Base-by-base conservation (phyloP, 1,140 invertebrate species). In the Neodiprion fabricii region DNA sequence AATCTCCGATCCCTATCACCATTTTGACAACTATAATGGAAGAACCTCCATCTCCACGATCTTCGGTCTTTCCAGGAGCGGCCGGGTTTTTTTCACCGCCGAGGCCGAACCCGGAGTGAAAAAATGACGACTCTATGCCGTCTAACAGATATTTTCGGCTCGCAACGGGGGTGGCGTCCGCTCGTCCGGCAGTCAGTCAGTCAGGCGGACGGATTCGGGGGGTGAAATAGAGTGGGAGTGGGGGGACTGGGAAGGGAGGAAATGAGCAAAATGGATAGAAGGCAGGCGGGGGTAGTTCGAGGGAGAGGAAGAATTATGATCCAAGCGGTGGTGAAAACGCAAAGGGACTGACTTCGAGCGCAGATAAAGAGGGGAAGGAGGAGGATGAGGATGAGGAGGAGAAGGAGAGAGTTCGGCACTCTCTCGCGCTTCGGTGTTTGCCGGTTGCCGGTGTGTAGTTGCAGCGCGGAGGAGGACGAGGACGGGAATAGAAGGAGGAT, bases 241-340 rank as follows among this genome's bases (percentile, higher is more conserved):
- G 71, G 67, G 17, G 48, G 14, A 53, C 8, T 28, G 71, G 61
- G 12, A 50, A 28, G 61, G 49, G 12, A 68, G 47, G 67, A 69
- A 71, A 73, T 67, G 23, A 71, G 71, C 53, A 61, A 61, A 61
- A 61, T 61, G 72, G 7, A 21, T 61, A 48, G 11, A 48, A 73
- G 48, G 21, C 67, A 68, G 48, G 48, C 49, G 65, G 77, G 83
- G 78, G 76, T 14, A 17, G 61, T 65, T 14, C 12, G 17, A 65
- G 61, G 61, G 61, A 17, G 61, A 65, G 61, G 12, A 69, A 84
- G 83, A 85, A 84, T 84, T 85, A 85, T 84, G 82, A 84, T 83
- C 79, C 79, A 75, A 76, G 74, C 77, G 77, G 75, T 77, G 77
- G 78, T 80, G 79, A 77, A 81, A 83, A 80, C 78, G 80, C 77